Evolutionary conservation across 2,797 vertebrate species (phyloP), one percentile per base, ranked within the genome.

Genomic region (Philypnodon macrostomus): DNA sequence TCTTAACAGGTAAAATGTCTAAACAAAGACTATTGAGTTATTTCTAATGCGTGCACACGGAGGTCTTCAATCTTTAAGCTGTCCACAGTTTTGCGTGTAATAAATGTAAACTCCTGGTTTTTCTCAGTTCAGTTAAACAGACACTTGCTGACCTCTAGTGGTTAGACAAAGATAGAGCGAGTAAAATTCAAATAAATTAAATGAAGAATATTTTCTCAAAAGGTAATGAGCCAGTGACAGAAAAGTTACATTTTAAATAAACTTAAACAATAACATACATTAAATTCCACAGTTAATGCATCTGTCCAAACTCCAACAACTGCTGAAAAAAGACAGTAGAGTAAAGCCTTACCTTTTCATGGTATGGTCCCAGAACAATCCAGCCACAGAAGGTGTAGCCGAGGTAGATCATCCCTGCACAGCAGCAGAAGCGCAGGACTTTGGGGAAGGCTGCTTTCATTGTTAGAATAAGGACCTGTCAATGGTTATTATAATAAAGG

Each of bases 381-480:
- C 97, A 99, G 0, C 97, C 96, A n/a, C 96, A 99, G 87, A 98
- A 99, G 0, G 92, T 97, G 71, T 97, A 98, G 12, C 97, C 95
- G 3, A 99, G 90, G 58, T 98, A 99, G 67, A 98, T 98, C 95
- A 98, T 98, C 3, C 95, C 95, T 2, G 97, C 97, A 51, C 97
- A 99, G 53, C 95, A 98, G 47, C 95, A 97, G 83, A 99, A 99
- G 39, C 96, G 87, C 6, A 98, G 86, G 0, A 99, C 97, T 52
- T 98, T 98, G 0, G 95, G 95, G 35, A 99, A 71, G 0, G 96
- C 96, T 2, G 94, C 95, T 60, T 91, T 91, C 95, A 99, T 96
- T 1, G 95, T 98, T 64, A 99, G 85, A 81, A 99, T 98, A 26
- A 99, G 92, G 29, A 98, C 92, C 97, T 98, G 4, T 4, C 11